phyloP scores from a whole-genome alignment of 2,113 vertebrate genomes.

The Todiramphus chloris region DNA sequence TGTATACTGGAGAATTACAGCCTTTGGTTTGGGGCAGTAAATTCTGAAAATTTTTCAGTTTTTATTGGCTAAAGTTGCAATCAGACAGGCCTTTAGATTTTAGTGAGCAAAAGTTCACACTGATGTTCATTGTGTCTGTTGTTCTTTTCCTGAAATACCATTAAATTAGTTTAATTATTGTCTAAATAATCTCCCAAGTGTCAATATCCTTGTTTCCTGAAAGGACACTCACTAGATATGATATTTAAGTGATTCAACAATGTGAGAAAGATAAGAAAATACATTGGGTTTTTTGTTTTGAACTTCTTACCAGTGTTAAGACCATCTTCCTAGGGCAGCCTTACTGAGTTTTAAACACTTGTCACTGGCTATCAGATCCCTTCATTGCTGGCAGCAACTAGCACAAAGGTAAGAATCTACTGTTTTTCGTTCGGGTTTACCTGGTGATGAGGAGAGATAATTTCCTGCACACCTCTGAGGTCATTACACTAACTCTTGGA shows the following conservation, averaged over 20 bases:
- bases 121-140: not conserved
- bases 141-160: not conserved
- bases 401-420: not conserved
- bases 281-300: not conserved
- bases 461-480: not conserved
- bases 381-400: not conserved
- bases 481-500: not conserved
- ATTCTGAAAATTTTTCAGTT: not conserved
- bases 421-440: not conserved
- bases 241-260: not conserved
- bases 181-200: not conserved
- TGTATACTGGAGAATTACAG: not conserved
- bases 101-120: not conserved
- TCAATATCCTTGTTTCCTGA: not conserved
- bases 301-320: not conserved
- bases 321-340: not conserved
- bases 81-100: not conserved
- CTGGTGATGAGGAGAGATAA: not conserved
- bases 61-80: not conserved
- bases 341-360: not conserved
- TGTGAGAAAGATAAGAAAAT: not conserved
- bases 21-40: not conserved
- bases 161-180: not conserved
- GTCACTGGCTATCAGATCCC: not conserved
- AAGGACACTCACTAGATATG: not conserved